phyloP scores from a whole-genome alignment of 2,113 vertebrate species.

The Nicator chloris region DNA sequence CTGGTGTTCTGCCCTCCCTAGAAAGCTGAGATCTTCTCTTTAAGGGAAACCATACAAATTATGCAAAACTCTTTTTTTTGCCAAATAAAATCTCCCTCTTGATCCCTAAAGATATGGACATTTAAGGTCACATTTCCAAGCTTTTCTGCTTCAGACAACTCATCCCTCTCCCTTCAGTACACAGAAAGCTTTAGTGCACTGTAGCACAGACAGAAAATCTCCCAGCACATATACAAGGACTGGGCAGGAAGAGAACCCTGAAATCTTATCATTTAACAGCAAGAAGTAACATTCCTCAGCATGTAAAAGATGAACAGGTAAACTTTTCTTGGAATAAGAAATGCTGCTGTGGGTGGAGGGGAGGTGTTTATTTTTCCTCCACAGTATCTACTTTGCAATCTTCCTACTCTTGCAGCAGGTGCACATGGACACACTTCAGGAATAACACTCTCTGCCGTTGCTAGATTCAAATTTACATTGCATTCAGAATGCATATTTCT shows the following conservation, averaged over 20 bases:
- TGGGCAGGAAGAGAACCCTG: background rate
- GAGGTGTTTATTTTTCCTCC: background rate
- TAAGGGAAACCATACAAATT: background rate
- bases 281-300: background rate
- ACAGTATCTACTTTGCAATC: background rate
- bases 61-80: background rate
- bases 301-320: background rate
- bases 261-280: background rate
- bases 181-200: background rate
- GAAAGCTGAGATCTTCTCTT: background rate
- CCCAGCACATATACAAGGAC: rapidly evolving
- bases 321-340: background rate
- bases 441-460: background rate
- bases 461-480: background rate
- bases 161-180: background rate
- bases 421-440: background rate
- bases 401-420: background rate
- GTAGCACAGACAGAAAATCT: background rate
- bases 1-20: background rate
- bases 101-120: background rate
- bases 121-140: background rate
- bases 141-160: background rate
- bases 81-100: background rate
- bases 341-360: background rate
- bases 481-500: background rate